Conservation (phyloP, 2,888 invertebrate species). For the Gerosis bhagava region DNA sequence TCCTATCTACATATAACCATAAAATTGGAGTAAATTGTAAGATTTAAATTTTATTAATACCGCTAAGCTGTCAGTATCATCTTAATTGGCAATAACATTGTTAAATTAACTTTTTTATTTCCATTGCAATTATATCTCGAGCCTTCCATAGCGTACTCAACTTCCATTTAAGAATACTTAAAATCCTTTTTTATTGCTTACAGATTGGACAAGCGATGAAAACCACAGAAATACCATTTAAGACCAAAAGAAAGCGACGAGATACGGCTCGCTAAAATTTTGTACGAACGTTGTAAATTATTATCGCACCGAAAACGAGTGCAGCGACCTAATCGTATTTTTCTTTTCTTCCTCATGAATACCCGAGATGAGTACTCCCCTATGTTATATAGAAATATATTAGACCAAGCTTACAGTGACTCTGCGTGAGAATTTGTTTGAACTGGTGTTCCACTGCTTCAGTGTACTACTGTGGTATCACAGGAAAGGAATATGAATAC, state of each 20-base stretch:
- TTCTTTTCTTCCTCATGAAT: no score
- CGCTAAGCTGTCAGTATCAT: conserved; percentile 1
- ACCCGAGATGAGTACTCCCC: no score
- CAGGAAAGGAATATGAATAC: no score
- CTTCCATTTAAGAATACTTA: conserved; percentile 15
- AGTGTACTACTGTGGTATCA: no score
- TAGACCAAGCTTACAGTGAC: no score
- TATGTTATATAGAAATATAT: no score
- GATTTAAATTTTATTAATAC: conserved; percentile 13
- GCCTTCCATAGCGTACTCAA: conserved; percentile 9
- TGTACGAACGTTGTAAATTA: conserved; percentile 15
- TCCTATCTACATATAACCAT: no score
- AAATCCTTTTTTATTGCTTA: conserved; percentile 19
- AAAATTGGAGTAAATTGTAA: background rate
- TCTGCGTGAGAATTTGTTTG: no score
- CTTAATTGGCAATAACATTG: conserved; percentile 22
- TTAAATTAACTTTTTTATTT: conserved; percentile 18
- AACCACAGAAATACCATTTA: conserved; percentile 11
- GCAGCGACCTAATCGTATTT: conserved; percentile 55
- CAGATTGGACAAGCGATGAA: conserved; percentile 4
- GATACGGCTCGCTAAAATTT: conserved; percentile 17
- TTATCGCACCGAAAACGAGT: conserved; percentile 27
- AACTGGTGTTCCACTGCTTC: no score
- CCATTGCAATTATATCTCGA: conserved; percentile 9
- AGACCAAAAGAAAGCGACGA: conserved; percentile 26